phyloP scores from a whole-genome alignment of 2,113 vertebrate genomes.

The Lepus timidus region DNA sequence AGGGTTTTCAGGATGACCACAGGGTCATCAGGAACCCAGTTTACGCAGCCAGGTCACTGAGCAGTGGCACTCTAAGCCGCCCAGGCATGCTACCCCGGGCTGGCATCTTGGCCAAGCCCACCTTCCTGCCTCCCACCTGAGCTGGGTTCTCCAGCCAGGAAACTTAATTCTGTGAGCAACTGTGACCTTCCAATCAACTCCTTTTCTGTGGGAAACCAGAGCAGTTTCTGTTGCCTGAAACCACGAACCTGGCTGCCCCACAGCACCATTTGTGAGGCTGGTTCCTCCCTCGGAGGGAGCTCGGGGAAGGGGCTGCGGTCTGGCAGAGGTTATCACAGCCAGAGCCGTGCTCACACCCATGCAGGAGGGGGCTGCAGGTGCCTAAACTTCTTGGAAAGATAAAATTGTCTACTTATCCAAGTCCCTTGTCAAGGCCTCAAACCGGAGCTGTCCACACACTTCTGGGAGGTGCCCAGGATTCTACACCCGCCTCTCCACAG shows the following conservation, averaged over 20 bases:
- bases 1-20: not conserved
- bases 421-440: not conserved
- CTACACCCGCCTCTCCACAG: not conserved
- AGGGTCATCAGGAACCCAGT: not conserved
- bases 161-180: not conserved
- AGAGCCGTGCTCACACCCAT: not conserved
- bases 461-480: not conserved
- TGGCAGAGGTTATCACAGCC: not conserved
- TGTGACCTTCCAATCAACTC: not conserved
- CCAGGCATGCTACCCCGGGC: not conserved
- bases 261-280: not conserved
- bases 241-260: not conserved
- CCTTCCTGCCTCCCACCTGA: not conserved
- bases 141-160: not conserved
- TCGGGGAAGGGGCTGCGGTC: not conserved
- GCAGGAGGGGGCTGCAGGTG: not conserved
- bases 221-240: not conserved
- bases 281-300: not conserved
- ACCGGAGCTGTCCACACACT: not conserved
- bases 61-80: not conserved
- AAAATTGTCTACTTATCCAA: not conserved
- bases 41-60: not conserved
- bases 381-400: not conserved
- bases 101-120: not conserved
- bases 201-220: not conserved